Evolutionary conservation across 2,113 vertebrate species (phyloP), one percentile per base, ranked within the genome.

Genomic region (Fulica atra): DNA sequence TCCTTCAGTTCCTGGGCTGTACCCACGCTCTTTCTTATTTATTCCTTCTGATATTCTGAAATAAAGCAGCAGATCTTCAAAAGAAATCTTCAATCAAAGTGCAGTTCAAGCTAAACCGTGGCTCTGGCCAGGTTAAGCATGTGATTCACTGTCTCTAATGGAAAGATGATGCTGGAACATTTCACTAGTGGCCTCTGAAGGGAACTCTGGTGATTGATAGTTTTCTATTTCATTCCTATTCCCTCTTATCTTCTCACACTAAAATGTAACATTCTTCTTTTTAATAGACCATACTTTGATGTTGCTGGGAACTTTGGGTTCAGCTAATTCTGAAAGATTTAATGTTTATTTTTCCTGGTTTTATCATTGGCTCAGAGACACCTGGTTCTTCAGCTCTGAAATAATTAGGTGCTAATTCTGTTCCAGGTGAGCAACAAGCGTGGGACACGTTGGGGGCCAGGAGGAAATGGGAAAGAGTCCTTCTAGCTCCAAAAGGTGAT

Each of bases 11-110:
- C 80, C 72, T 74, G 66, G 16, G 24, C 77, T 44, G 76, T 23
- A 13, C 31, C 35, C 72, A 59, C 40, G 64, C 53, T 80, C 86
- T 42, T 23, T 23, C 33, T 84, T 93, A 79, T 91, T 93, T 86
- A 95, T 96, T 92, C 93, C 66, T 71, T 77, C 77, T 89, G 91
- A 92, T 87, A 86, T 28, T 35, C 86, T 84, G 81, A 15, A 94
- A 87, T 31, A 88, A 79, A 93, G 81, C 50, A 42, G 29, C 2
- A 29, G 33, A 74, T 84, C 77, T 93, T 92, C 83, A 91, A 89
- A 95, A 60, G 86, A 92, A 87, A 25, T 17, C 77, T 86, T 76
- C 25, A 42, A 48, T 94, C 92, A 77, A 91, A 93, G 73, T 7
- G 53, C 73, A 40, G 73, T 23, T 69, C 70, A 17, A 20, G 5